These are phyloP conservation scores for Chaetodon trifasciatus DNA, from an alignment of 2,797 vertebrate species.

Conservation along the genomic window DNA sequence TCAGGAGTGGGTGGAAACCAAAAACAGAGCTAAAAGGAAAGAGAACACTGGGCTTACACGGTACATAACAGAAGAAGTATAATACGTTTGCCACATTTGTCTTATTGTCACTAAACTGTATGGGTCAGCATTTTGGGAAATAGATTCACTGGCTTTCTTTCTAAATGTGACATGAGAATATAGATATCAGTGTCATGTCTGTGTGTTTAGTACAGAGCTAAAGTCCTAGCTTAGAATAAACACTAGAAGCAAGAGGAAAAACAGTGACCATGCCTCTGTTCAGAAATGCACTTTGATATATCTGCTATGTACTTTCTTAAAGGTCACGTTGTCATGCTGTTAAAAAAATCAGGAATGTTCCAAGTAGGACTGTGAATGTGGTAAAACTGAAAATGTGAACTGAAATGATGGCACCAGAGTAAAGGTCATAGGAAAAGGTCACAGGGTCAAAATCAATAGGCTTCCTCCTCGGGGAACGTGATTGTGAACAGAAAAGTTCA, in stretches of 20 bases:
- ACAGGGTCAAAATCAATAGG: slow-evolving; percentile 29
- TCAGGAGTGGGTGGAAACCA: no score
- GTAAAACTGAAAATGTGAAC: not conserved
- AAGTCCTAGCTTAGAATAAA: not conserved
- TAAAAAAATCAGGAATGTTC: not conserved
- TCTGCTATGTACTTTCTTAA: not conserved
- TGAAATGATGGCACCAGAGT: not conserved
- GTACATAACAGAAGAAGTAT: no score
- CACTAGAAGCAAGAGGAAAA: not conserved
- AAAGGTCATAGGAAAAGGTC: slow-evolving; percentile 42
- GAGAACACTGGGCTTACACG: no score
- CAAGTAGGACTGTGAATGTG: no score
- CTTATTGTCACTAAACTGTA: no score
- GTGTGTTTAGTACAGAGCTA: not conserved
- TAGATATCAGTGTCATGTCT: no score
- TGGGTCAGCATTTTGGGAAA: no score
- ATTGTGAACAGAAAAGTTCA: slow-evolving; percentile 9
- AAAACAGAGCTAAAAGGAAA: no score
- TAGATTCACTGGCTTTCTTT: no score
- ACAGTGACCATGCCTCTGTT: not conserved
- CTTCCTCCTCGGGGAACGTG: slow-evolving; percentile 22
- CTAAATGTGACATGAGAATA: not conserved
- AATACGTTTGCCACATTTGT: no score
- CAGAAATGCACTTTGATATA: not conserved
- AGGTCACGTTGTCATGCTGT: not conserved